Percentiles rank a stretch among this genome's conserved stretches.
phyloP scores from a whole-genome alignment of 2,888 invertebrate species.

The Eudemis profundana region DNA sequence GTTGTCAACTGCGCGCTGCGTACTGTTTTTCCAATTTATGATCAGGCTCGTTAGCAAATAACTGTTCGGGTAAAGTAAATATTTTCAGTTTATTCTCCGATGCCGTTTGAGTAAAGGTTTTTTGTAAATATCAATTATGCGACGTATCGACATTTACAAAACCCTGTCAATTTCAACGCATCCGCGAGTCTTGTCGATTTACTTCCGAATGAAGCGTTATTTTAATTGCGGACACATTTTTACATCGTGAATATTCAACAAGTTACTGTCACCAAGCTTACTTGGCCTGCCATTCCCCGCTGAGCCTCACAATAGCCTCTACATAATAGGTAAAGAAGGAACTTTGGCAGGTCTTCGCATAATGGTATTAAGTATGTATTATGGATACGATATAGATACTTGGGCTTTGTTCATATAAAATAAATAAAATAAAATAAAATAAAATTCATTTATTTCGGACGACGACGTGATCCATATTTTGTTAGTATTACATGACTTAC shows the following conservation, averaged over 20 bases:
- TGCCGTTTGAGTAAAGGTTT: background rate
- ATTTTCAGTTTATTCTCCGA: background rate
- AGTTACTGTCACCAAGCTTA: conserved; percentile 10
- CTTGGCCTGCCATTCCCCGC: conserved; percentile 5
- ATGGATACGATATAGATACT: conserved; percentile 33
- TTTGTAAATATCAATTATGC: background rate
- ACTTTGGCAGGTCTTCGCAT: conserved; percentile 6
- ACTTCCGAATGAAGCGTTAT: conserved; percentile 18
- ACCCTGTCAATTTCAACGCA: conserved; percentile 10
- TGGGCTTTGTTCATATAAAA: conserved; percentile 15
- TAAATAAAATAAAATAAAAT: no score
- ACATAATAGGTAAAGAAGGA: background rate
- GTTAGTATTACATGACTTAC: no score
- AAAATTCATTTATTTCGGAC: no score
- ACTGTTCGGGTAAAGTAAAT: no score
- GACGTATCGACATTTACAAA: background rate
- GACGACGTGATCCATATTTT: no score
- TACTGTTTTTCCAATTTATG: no score
- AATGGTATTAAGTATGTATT: conserved; percentile 20
- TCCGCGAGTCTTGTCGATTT: conserved; percentile 4
- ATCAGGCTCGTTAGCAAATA: no score
- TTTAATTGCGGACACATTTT: conserved; percentile 39
- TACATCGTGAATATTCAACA: conserved; percentile 37
- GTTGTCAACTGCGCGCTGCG: no score
- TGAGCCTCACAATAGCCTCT: background rate